phyloP scores from a whole-genome alignment of 2,797 vertebrate genomes.

The Hydrolagus colliei region DNA sequence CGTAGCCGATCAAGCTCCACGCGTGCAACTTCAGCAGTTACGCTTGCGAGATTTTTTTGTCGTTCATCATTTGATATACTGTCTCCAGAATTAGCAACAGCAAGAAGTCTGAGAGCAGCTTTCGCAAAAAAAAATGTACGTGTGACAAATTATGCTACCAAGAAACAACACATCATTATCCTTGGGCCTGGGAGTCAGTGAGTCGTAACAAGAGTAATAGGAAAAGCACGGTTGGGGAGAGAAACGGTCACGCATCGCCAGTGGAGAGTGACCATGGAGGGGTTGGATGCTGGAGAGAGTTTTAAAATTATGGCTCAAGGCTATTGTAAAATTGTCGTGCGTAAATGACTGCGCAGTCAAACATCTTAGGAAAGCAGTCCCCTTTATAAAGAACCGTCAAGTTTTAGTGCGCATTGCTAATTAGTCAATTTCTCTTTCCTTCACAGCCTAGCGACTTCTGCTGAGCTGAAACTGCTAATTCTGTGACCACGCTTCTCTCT shows the following conservation, averaged over 20 bases:
- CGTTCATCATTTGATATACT: conserved; percentile 78
- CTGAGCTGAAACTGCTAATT: conserved; percentile 99
- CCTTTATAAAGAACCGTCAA: conserved; percentile 99
- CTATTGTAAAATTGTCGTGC: conserved; percentile 99
- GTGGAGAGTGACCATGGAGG: conserved; percentile 99
- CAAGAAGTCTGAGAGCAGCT: conserved; percentile 93
- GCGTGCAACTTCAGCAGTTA: conserved; percentile 81
- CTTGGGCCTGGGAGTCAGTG: conserved; percentile 99
- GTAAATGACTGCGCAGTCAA: conserved; percentile 99
- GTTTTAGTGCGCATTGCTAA: conserved; percentile 99
- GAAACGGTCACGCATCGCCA: conserved; percentile 99
- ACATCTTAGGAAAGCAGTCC: conserved; percentile 99
- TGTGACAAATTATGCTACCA: conserved; percentile 99
- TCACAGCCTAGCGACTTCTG: conserved; percentile 99
- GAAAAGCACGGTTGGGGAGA: conserved; percentile 99
- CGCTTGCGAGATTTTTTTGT: conserved; percentile 86
- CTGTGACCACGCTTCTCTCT: conserved; percentile 99
- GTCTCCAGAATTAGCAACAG: conserved; percentile 94
- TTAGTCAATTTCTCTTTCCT: conserved; percentile 99
- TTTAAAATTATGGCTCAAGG: conserved; percentile 99
- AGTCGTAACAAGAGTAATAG: conserved; percentile 99
- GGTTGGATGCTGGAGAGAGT: conserved; percentile 99
- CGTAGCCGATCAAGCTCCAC: conserved; percentile 28
- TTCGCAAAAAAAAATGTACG: conserved; percentile 99
- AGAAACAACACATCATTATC: conserved; percentile 99